A percentile compares a stretch with the other conserved stretches of the same genome.
Evolutionary conservation across 2,797 vertebrate species (phyloP).

Genomic region (Coregonus sp.): DNA sequence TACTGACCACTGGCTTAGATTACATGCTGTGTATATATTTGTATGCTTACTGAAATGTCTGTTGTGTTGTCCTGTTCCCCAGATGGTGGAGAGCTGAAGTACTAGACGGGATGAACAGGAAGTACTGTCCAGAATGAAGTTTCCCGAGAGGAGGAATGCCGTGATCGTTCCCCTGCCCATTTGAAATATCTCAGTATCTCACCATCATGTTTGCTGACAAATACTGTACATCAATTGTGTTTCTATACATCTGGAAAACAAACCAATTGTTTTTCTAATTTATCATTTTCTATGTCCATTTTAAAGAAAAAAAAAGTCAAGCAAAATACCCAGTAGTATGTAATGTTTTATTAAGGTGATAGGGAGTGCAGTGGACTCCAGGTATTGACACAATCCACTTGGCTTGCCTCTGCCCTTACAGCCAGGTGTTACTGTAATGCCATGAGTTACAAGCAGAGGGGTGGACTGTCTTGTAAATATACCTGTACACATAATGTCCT

Average conservation of each 20-base stretch:
- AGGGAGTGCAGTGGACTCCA: conserved; percentile 66
- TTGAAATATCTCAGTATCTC: conserved; percentile 89
- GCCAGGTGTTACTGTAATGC: conserved; percentile 79
- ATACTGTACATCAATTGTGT: conserved; percentile 73
- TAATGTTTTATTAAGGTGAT: conserved; percentile 76
- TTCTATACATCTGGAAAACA: conserved; percentile 85
- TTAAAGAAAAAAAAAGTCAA: conserved; percentile 48
- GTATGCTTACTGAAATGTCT: conserved; percentile 11
- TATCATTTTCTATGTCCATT: conserved; percentile 72
- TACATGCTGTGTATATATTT: not conserved
- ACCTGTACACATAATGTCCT: conserved; percentile 78
- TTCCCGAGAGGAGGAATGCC: conserved; percentile 70
- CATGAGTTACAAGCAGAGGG: conserved; percentile 80
- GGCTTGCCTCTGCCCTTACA: conserved; percentile 73
- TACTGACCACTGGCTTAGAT: too few relatives aligned
- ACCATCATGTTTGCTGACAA: conserved; percentile 85
- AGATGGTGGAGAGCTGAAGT: conserved; percentile 98
- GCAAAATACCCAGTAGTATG: conserved; percentile 72
- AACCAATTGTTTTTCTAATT: conserved; percentile 76
- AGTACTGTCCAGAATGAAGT: conserved; percentile 52
- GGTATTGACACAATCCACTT: conserved; percentile 60
- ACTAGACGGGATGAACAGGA: conserved; percentile 34
- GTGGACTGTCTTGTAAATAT: conserved; percentile 92
- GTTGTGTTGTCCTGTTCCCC: conserved; percentile 31
- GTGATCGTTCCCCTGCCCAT: conserved; percentile 78